Conservation (phyloP, 2,797 vertebrate species). For the Pangasius sanitwongsei region DNA sequence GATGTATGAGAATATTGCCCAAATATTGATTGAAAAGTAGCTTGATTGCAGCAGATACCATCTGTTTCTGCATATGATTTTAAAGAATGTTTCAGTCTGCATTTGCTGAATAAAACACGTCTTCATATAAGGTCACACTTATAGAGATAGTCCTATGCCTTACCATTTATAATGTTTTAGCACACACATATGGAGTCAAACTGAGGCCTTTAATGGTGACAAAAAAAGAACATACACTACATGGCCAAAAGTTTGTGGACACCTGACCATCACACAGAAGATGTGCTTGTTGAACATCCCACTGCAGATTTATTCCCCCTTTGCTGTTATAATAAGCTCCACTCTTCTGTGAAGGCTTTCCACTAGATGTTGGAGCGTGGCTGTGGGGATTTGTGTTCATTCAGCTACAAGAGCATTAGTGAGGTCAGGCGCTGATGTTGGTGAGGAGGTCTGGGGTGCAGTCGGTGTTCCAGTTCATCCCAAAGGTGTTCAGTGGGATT, state of each 20-base stretch:
- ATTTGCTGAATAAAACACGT: background rate
- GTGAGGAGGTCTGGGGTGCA: no score
- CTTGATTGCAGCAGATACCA: background rate
- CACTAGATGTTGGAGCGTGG: background rate
- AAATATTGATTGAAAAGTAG: background rate
- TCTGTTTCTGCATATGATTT: background rate
- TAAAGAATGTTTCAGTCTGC: background rate
- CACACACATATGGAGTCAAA: background rate
- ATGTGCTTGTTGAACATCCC: background rate
- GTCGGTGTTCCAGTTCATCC: background rate
- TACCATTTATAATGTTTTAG: background rate
- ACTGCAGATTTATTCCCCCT: background rate
- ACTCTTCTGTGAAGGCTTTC: background rate
- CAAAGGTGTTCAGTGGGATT: background rate
- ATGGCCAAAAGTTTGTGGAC: background rate
- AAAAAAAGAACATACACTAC: background rate
- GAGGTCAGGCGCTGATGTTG: background rate
- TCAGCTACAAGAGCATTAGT: background rate
- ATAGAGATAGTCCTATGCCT: background rate
- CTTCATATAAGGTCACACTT: background rate
- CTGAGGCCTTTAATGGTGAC: background rate
- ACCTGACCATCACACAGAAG: background rate
- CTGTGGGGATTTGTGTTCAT: background rate
- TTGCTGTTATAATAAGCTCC: no score
- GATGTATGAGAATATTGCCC: background rate